These are phyloP conservation scores for Pteria penguin DNA, from an alignment of 2,888 invertebrate species.

Conservation along the genomic window DNA sequence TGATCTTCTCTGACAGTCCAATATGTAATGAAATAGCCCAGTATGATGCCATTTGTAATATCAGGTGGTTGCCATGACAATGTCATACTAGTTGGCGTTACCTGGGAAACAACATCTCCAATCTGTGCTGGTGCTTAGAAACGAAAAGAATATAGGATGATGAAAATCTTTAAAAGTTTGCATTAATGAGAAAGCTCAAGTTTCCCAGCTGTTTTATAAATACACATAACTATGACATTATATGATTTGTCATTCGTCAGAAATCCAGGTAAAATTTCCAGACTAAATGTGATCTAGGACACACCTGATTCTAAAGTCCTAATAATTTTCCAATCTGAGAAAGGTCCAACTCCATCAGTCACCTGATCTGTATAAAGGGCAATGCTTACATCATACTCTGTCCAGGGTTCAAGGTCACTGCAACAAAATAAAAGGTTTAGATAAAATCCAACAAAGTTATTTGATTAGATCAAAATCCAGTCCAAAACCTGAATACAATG, in stretches of 20 bases:
- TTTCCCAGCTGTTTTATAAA: too few species aligned
- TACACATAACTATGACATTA: too few species aligned
- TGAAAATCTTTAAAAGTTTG: too few species aligned
- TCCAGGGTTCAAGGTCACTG: constrained; percentile 64
- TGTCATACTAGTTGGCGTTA: constrained; percentile 44
- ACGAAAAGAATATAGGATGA: constrained; percentile 6
- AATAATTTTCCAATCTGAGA: constrained; percentile 49
- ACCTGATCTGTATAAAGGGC: constrained; percentile 63
- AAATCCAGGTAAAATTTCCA: too few species aligned
- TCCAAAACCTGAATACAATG: background rate
- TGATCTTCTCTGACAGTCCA: too few species aligned
- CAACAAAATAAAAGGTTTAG: constrained; percentile 27
- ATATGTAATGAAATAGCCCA: constrained; percentile 52
- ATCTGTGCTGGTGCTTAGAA: constrained; percentile 58
- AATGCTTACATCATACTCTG: constrained; percentile 61
- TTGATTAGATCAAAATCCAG: background rate
- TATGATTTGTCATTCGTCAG: too few species aligned
- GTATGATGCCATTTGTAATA: constrained; percentile 55
- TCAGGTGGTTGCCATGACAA: constrained; percentile 58
- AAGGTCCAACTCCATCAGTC: constrained; percentile 62
- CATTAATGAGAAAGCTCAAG: too few species aligned
- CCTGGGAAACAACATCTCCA: constrained; percentile 34
- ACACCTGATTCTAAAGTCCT: constrained; percentile 62
- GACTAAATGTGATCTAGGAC: too few species aligned
- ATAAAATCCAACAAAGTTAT: background rate